Percentiles rank a stretch among this genome's conserved stretches.
These are phyloP conservation scores for Meteorus sp. DNA, from an alignment of 1,140 invertebrate genomes.

Conservation along the genomic window DNA sequence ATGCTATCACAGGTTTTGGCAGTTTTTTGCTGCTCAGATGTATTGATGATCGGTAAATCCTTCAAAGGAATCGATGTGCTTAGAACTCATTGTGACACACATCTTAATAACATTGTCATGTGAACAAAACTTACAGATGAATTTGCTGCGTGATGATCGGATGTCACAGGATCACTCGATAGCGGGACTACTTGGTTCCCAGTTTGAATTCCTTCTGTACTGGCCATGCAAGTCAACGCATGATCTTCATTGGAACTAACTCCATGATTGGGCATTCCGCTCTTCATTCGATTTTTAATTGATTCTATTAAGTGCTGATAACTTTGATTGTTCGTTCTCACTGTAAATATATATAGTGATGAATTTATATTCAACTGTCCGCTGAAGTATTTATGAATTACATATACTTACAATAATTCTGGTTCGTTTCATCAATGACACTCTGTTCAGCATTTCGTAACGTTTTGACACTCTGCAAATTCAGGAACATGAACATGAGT, in stretches of 20 bases:
- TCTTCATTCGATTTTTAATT: slow-evolving; percentile 37
- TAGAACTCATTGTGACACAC: too few species aligned
- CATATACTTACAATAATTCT: slow-evolving; percentile 54
- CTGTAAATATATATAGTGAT: too few species aligned
- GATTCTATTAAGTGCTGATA: slow-evolving; percentile 48
- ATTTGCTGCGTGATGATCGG: too few species aligned
- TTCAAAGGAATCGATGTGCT: too few species aligned
- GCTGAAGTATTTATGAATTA: not conserved
- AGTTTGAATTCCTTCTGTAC: not conserved
- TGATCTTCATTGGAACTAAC: too few species aligned
- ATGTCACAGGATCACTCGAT: too few species aligned
- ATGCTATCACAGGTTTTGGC: too few species aligned
- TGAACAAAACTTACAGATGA: too few species aligned
- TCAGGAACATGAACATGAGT: slow-evolving; percentile 20
- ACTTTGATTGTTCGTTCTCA: slow-evolving; percentile 45
- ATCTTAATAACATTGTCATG: too few species aligned
- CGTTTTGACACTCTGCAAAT: slow-evolving; percentile 35
- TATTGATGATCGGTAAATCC: too few species aligned
- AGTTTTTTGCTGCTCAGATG: too few species aligned
- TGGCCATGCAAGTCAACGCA: not conserved
- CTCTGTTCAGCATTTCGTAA: slow-evolving; percentile 49
- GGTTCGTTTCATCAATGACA: slow-evolving; percentile 52
- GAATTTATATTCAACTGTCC: not conserved
- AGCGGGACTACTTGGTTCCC: too few species aligned
- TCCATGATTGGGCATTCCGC: slow-evolving; percentile 18